Conservation (phyloP, 35 echinoderm and acorn worm species). For the Heliocidaris erythrogramma region DNA sequence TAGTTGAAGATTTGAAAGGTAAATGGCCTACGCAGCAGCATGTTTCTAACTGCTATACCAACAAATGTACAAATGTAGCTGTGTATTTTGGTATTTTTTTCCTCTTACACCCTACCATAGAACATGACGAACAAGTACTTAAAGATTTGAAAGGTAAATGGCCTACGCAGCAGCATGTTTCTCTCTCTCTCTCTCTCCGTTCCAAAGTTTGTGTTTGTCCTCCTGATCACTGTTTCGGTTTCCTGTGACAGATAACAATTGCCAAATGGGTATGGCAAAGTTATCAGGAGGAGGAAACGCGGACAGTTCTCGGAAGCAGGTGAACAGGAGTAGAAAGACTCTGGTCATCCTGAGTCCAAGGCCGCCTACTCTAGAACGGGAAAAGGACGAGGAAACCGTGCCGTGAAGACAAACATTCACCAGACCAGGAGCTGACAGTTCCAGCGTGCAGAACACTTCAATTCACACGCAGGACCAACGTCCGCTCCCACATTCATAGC, state of each 20-base stretch:
- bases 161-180: neutral
- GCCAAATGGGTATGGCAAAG: constrained; percentile 7
- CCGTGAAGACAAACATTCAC: neutral
- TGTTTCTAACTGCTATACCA: too few relatives aligned
- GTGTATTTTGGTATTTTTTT: too few relatives aligned
- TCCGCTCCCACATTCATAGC: too few relatives aligned
- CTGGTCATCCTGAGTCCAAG: constrained; percentile 21
- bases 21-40: neutral
- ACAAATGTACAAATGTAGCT: too few relatives aligned
- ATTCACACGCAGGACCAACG: neutral
- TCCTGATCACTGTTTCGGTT: neutral
- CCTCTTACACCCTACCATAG: too few relatives aligned
- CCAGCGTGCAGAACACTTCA: neutral
- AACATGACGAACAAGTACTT: too few relatives aligned
- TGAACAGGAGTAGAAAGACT: neutral
- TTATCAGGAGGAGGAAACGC: neutral
- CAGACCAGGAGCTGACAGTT: neutral
- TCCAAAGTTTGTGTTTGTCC: neutral
- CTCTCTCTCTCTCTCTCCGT: neutral
- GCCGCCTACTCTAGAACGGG: neutral
- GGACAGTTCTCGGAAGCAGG: constrained; percentile 31
- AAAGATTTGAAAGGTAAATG: neutral
- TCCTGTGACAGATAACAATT: constrained; percentile 4
- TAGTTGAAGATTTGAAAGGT: neutral
- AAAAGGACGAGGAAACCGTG: neutral